Evolutionary conservation across 35 echinoderm and acorn worm genomes (phyloP), one percentile per base, ranked within the genome.

Genomic region (Ptychodera flava): DNA sequence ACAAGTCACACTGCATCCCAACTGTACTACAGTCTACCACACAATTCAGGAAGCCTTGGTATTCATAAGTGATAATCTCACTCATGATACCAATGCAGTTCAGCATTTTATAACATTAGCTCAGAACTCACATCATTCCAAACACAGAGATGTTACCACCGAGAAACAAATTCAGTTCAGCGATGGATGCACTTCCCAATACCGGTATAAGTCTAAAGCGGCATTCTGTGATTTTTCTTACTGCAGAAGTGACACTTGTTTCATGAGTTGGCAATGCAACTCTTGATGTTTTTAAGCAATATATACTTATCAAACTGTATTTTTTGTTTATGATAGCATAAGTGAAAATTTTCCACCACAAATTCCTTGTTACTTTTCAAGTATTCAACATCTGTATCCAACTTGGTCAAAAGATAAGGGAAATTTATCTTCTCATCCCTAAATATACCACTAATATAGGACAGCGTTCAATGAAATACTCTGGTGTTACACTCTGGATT

Each of bases 161-260:
- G 45, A 64, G 45, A 64, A 22, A 64, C 6, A 64, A 64, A 64
- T 88, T 0, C 53, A 86, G 0, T 95, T 91, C 35, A 85, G 86
- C 22, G 89, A 95, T 78, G 86, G 86, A 15, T 91, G 89, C 80
- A 37, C 81, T 31, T 80, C 2, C 1, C 93, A 94, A 32, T 94
- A n/a, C n/a, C n/a, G n/a, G n/a, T n/a, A 94, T 37, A 94, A 94
- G 36, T 95, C 86, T 2, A 83, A 77, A 36, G 93, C 87, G 0
- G 87, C 90, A 6, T 64, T 64, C 22, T 64, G 45, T 64, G 45
- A 64, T 22, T 12, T 64, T 64, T 64, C 45, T 64, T 64, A 12
- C 45, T 12, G 45, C 22, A 22, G 22, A 64, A 64, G 6, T 1
- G 81, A 83, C 35, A n/a, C n/a, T n/a, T n/a, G n/a, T n/a, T n/a